phyloP scores from a whole-genome alignment of 2,797 vertebrate species.

The Coccyzus lansbergi region DNA sequence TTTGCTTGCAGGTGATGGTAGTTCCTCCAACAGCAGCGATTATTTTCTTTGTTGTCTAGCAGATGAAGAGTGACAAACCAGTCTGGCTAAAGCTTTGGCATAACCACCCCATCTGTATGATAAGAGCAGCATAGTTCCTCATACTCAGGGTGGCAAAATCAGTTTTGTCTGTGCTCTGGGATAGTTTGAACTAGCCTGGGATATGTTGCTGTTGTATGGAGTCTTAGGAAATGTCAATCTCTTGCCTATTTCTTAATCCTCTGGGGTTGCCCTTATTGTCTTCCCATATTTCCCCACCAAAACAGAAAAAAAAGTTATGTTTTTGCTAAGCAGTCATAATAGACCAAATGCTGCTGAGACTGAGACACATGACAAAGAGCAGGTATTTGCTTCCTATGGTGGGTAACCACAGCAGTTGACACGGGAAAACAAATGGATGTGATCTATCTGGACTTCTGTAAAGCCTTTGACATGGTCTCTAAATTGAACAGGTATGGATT shows the following conservation, averaged over 20 bases:
- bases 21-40: background rate
- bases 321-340: background rate
- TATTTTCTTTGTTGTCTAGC: background rate
- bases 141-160: background rate
- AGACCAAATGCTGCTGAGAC: background rate
- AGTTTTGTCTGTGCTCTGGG: background rate
- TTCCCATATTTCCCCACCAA: background rate
- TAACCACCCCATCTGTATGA: background rate
- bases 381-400: background rate
- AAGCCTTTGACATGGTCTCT: too few relatives aligned
- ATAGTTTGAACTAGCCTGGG: background rate
- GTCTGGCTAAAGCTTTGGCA: background rate
- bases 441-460: too few relatives aligned
- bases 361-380: background rate
- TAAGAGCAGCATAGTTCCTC: background rate
- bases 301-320: background rate
- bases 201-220: background rate
- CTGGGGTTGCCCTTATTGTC: background rate
- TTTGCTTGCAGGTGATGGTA: background rate
- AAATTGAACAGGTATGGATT: too few relatives aligned
- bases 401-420: too few relatives aligned
- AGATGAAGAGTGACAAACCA: background rate
- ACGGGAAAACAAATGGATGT: too few relatives aligned
- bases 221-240: background rate
- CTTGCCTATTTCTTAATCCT: background rate